Evolutionary conservation across 2,113 vertebrate genomes (phyloP).

Genomic region (Xiphias gladius): DNA sequence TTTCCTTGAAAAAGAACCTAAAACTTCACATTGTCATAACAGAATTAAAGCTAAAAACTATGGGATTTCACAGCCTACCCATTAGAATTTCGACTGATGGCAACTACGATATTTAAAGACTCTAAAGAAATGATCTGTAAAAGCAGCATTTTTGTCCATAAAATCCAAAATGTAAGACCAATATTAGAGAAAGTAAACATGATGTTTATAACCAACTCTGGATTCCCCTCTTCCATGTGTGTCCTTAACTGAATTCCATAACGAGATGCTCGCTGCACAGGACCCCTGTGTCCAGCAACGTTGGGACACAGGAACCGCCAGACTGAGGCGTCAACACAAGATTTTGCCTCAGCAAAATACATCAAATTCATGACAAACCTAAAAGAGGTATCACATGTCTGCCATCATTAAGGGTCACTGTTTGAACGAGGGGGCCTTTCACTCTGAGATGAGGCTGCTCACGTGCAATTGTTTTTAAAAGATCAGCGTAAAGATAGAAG

Average conservation of each 20-base stretch:
- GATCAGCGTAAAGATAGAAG: neutral
- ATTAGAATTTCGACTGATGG: neutral
- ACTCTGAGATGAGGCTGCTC: neutral
- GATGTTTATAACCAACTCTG: conserved; percentile 16
- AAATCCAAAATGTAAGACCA: neutral
- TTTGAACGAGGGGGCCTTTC: neutral
- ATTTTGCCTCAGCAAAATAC: neutral
- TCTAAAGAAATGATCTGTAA: neutral
- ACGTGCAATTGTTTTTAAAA: neutral
- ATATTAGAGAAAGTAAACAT: neutral
- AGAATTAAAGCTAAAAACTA: neutral
- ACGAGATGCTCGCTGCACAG: conserved; percentile 42
- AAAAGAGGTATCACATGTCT: conserved; percentile 1
- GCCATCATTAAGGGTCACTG: neutral
- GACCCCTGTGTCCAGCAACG: conserved; percentile 43
- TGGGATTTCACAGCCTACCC: neutral
- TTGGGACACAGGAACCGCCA: conserved; percentile 44
- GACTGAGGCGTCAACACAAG: neutral
- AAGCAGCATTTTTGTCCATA: neutral
- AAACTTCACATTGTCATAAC: neutral
- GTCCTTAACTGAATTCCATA: conserved; percentile 41
- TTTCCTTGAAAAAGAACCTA: no score
- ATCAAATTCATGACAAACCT: conserved; percentile 54
- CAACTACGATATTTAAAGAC: neutral
- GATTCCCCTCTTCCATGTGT: neutral